phyloP scores from a whole-genome alignment of 2,888 invertebrate species.

The Pyralis farinalis region DNA sequence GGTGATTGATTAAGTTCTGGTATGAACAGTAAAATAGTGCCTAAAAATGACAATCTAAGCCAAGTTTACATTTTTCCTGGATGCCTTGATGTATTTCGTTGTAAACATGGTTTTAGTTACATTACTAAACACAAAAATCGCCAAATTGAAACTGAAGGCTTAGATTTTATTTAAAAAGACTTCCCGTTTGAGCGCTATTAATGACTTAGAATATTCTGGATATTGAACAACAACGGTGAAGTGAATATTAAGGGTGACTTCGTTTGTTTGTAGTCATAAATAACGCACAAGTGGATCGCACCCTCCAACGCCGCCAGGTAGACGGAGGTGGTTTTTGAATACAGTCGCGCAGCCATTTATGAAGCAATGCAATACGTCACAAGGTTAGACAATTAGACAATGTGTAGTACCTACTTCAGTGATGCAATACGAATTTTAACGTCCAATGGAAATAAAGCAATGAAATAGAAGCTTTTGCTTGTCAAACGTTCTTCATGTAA shows the following conservation, averaged over 20 bases:
- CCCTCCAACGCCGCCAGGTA: constrained; percentile 3
- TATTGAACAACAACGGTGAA: neutral
- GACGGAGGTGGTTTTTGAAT: constrained; percentile 1
- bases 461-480: too few species aligned
- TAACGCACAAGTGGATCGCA: constrained; percentile 5
- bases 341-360: constrained; percentile 7
- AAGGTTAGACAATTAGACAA: constrained; percentile 1
- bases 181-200: neutral
- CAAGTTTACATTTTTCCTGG: too few species aligned
- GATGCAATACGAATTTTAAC: constrained; percentile 3
- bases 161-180: too few species aligned
- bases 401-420: neutral
- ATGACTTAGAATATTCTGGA: neutral
- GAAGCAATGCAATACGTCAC: constrained; percentile 8
- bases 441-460: neutral
- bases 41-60: too few species aligned
- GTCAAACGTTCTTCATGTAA: too few species aligned
- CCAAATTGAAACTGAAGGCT: too few species aligned
- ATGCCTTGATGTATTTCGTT: too few species aligned
- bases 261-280: constrained; percentile 2
- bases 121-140: too few species aligned
- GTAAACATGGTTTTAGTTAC: too few species aligned
- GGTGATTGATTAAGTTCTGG: too few species aligned
- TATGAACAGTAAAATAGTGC: too few species aligned
- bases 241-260: neutral